Base-by-base conservation (phyloP, 2,888 invertebrate genomes). In the Cataglyphis cursor region DNA sequence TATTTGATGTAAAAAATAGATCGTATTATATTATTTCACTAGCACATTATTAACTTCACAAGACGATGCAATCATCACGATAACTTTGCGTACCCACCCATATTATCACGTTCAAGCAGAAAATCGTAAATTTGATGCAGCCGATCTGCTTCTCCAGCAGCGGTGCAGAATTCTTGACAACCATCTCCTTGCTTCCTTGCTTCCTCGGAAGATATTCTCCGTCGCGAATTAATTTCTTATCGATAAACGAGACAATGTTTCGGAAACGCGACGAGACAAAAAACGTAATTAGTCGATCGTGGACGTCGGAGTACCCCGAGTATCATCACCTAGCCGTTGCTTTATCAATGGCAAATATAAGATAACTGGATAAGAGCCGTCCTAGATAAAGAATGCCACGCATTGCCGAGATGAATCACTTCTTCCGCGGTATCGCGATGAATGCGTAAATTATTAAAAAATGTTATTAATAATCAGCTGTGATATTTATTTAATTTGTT, bases 81-180 rank as follows among this genome's bases (percentile, higher is more conserved):
- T 65, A 70, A 59, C 1, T 35, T 1, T 4, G 12, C 54, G 18
- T 21, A 96, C 97, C 96, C 94, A 97, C 98, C 97, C 97, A 97
- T 92, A 97, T 95, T 74, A 98, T 96, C 74, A 97, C 96, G 94
- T 98, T 98, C 95, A 97, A 96, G 93, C 97, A 98, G 92, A 98
- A 97, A 87, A 98, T 95, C 66, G 97, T 97, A 95, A 97, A 98
- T 95, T 98, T 98, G 87, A 98, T 96, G 93, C 97, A 97, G 87
- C 97, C 97, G 92, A 98, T 98, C 93, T 97, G 97, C 89, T 97
- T 97, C 93, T 97, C 97, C 92, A 97, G 95, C 93, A 96, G 96
- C 70, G 96, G 96, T 3, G 95, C 95, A 82, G 95, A 89, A 51
- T 83, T 87, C 74, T 93, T 92, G 59, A 85, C 87, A 70, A 88